phyloP scores from a whole-genome alignment of 1,140 invertebrate species.

The Trigoniulus corallinus region DNA sequence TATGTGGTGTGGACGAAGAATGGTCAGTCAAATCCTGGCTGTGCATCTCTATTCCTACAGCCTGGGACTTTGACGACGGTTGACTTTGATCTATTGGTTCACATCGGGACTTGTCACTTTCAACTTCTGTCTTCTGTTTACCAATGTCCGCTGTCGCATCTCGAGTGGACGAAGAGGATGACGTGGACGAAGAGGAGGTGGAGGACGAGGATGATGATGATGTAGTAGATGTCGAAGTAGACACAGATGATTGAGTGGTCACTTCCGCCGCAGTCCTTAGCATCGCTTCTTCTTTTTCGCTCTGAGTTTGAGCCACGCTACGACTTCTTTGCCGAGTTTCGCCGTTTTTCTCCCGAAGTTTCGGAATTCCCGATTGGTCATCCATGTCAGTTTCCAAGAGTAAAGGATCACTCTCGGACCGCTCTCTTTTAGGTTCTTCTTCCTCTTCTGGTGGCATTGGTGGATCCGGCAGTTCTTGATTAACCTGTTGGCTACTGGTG shows the following conservation, averaged over 20 bases:
- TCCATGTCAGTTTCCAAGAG: background rate
- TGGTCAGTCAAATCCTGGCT: conserved; percentile 8
- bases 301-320: background rate
- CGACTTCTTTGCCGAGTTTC: background rate
- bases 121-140: background rate
- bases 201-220: too few relatives aligned
- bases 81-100: conserved; percentile 8
- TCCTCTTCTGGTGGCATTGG: background rate
- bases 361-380: background rate
- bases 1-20: conserved; percentile 11
- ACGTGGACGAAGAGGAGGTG: too few relatives aligned
- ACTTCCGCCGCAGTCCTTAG: background rate
- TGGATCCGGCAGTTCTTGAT: background rate
- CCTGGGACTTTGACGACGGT: background rate
- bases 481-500: conserved; percentile 8
- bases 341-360: background rate
- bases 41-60: conserved; percentile 1
- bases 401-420: background rate
- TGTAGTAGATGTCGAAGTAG: too few relatives aligned
- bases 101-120: background rate
- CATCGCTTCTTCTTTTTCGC: too few relatives aligned
- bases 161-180: too few relatives aligned
- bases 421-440: background rate
- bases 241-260: too few relatives aligned
- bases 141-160: background rate